Percentiles rank a stretch among this genome's conserved stretches.
Evolutionary conservation across 2,888 invertebrate genomes (phyloP).

Genomic region (Erynnis tages): DNA sequence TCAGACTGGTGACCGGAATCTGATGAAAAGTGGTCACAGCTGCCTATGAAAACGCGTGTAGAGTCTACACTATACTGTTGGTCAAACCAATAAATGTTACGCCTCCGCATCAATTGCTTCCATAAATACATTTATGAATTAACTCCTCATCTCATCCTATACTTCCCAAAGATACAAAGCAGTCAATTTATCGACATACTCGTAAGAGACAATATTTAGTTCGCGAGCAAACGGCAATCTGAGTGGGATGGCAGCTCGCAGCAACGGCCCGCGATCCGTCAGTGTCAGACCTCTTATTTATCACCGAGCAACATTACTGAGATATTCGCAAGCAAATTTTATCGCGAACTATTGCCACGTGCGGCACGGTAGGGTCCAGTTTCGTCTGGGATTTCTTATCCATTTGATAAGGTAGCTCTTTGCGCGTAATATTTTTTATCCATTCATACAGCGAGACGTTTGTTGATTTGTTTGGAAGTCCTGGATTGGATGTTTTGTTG

Average conservation of each 20-base stretch:
- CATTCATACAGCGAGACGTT: conserved; percentile 20
- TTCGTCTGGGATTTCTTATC: conserved; percentile 11
- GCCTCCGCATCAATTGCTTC: background rate
- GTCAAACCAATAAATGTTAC: too few species aligned
- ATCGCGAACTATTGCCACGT: conserved; percentile 18
- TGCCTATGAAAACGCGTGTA: too few species aligned
- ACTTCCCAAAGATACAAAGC: conserved; percentile 14
- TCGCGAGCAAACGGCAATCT: conserved; percentile 56
- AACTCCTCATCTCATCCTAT: background rate
- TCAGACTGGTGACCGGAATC: too few species aligned
- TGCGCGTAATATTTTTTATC: conserved; percentile 26
- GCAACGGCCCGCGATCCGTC: conserved; percentile 56
- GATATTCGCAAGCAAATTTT: conserved; percentile 27
- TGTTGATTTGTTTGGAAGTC: conserved; percentile 26
- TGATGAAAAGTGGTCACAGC: too few species aligned
- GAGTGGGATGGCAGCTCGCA: conserved; percentile 44
- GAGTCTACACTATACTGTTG: too few species aligned
- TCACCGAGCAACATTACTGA: conserved; percentile 46
- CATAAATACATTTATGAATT: conserved; percentile 5
- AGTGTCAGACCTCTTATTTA: conserved; percentile 70
- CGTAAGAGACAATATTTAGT: conserved; percentile 51
- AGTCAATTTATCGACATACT: conserved; percentile 25
- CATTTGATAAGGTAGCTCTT: conserved; percentile 15
- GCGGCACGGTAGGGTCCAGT: conserved; percentile 10
- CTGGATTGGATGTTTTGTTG: conserved; percentile 20